Evolutionary conservation across 2,888 invertebrate genomes (phyloP).

Genomic region (Drosophila prolongata): DNA sequence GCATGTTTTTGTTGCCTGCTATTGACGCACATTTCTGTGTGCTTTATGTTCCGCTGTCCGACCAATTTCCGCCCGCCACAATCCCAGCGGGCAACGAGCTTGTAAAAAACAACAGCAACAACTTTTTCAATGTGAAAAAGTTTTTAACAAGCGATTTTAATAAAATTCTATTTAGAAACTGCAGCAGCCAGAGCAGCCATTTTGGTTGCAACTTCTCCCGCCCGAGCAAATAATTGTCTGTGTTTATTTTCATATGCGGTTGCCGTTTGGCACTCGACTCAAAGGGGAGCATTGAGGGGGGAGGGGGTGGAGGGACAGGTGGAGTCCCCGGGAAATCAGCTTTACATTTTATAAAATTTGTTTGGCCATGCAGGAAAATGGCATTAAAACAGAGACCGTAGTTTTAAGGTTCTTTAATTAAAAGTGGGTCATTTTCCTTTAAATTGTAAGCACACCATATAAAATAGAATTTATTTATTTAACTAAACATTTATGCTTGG

Average conservation of each 20-base stretch:
- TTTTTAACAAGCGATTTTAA: conserved; percentile 80
- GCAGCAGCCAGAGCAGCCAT: conserved; percentile 42
- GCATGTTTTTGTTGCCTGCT: conserved; percentile 49
- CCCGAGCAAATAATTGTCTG: conserved; percentile 23
- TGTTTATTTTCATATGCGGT: conserved; percentile 22
- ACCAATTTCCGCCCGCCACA: conserved; percentile 73
- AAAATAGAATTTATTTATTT: no score
- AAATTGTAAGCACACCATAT: background rate
- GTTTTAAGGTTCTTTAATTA: background rate
- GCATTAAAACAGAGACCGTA: background rate
- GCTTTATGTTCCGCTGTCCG: conserved; percentile 71
- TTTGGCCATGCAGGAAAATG: conserved; percentile 3
- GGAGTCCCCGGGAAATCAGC: conserved; percentile 11
- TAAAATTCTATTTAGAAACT: conserved; percentile 74
- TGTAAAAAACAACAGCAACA: conserved; percentile 31
- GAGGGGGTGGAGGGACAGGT: background rate
- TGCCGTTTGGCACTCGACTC: conserved; percentile 2
- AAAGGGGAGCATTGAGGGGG: background rate
- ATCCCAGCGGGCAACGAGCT: conserved; percentile 53
- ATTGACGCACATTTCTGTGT: conserved; percentile 69
- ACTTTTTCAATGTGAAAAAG: conserved; percentile 63
- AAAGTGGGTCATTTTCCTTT: background rate
- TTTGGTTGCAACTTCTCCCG: conserved; percentile 56
- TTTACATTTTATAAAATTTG: conserved; percentile 22
- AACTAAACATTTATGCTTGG: no score